These are phyloP conservation scores for Apostichopus japonicus DNA, from an alignment of 35 echinoderm and acorn worm species.

Conservation along the genomic window DNA sequence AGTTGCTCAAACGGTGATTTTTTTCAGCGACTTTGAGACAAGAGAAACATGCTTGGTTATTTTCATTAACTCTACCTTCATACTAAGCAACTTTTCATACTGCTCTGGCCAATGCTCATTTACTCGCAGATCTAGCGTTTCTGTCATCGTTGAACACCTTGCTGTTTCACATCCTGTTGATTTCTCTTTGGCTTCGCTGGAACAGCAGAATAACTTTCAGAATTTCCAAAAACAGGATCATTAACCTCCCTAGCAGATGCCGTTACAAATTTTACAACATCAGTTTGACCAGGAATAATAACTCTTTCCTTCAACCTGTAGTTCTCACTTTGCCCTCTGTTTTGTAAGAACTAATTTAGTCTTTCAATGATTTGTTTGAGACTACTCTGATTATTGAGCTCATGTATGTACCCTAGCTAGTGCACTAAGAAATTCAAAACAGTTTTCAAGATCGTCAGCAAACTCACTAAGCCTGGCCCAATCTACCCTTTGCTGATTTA, in stretches of 20 bases:
- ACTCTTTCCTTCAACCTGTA: too few relatives aligned
- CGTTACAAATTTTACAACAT: slow-evolving; percentile 41
- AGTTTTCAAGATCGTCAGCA: slow-evolving; percentile 55
- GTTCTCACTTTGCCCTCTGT: too few relatives aligned
- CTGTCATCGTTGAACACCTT: not conserved
- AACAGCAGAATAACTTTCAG: not conserved
- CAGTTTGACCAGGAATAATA: not conserved
- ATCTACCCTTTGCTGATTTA: slow-evolving; percentile 40
- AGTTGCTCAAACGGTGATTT: too few relatives aligned
- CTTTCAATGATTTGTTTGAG: slow-evolving; percentile 18
- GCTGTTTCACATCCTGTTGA: not conserved
- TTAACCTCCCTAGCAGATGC: slow-evolving; percentile 33
- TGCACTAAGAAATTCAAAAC: slow-evolving; percentile 44
- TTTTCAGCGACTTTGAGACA: slow-evolving; percentile 21
- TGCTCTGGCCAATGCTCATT: slow-evolving; percentile 59
- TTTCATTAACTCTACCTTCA: slow-evolving; percentile 14
- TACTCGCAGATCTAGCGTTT: slow-evolving; percentile 60
- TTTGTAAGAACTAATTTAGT: too few relatives aligned
- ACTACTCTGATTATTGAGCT: slow-evolving; percentile 53
- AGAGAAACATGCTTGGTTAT: slow-evolving; percentile 35
- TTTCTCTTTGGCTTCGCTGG: not conserved
- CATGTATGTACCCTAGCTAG: slow-evolving; percentile 18
- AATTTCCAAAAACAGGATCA: slow-evolving; percentile 48
- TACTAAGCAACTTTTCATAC: slow-evolving; percentile 19
- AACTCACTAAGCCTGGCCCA: not conserved